Evolutionary conservation across 2,797 vertebrate species (phyloP), one percentile per base, ranked within the genome.

Genomic region (Intellagama lesueurii): DNA sequence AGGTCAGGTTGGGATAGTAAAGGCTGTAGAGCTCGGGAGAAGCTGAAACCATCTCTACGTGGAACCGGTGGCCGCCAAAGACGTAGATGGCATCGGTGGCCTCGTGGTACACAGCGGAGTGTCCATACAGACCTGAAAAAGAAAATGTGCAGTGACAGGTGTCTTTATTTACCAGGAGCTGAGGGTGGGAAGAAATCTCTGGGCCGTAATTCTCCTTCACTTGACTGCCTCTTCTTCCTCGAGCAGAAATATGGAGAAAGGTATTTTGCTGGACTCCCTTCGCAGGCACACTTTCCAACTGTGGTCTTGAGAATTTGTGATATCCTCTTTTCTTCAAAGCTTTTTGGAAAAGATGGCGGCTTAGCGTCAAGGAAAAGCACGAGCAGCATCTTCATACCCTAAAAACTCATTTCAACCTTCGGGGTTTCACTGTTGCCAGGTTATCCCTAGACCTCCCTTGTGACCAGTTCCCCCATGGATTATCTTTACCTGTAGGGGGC

Each of bases 1-100:
- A 99, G 90, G 98, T 99, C 9, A 98, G 97, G 95, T 98, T 98
- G 40, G 98, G 98, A 92, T 98, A 98, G 94, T 98, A 98, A 85
- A 99, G 95, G 90, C 98, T 98, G 93, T 99, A 99, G 30, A 99
- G 98, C 86, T 99, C 98, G 0, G 98, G 97, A n/a, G 98, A 99
- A 0, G 98, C 97, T 76, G 98, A 98, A 2, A 99, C 98, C 11
- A 98, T 96, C 92, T 99, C 98, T 68, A 99, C 98, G 0, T 98
- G 98, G 91, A 99, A 99, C 70, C 98, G 98, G 88, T 98, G 98
- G 49, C 98, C 98, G 30, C 98, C 98, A 86, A 99, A 99, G 30
- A 99, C 98, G 1, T 98, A 99, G 81, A 99, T 92, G 4, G 98
- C 98, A 90, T 99, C 98, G 0, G 98, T 98, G 91, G 97, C 97